phyloP scores from a whole-genome alignment of 2,113 vertebrate species.

The Cochlearius cochlearius region DNA sequence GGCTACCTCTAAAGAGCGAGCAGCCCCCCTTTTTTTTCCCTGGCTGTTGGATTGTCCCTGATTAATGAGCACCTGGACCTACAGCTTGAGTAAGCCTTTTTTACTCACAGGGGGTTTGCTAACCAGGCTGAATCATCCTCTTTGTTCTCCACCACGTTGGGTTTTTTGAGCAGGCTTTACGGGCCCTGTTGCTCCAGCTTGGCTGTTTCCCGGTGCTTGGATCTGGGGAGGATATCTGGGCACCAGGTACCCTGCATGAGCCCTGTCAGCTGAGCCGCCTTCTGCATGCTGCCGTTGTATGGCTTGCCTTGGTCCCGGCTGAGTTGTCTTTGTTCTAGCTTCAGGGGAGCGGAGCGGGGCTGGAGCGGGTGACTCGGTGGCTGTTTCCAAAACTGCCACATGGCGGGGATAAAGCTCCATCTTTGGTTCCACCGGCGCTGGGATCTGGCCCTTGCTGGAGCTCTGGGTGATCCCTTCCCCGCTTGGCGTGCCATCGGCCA shows the following conservation, averaged over 20 bases:
- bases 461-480: neutral
- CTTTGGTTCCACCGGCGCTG: rapidly evolving
- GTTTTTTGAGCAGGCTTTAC: neutral
- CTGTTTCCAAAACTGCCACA: neutral
- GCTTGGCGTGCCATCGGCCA: neutral
- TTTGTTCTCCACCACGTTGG: neutral
- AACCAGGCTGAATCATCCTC: neutral
- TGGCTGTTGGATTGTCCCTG: neutral
- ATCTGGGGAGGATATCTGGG: neutral
- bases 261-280: neutral
- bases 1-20: neutral
- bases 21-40: neutral
- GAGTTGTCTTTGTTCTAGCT: neutral
- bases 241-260: neutral
- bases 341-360: neutral
- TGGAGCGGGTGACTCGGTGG: neutral
- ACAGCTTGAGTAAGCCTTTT: neutral
- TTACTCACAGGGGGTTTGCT: neutral
- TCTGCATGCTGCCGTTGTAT: neutral
- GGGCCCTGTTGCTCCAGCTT: neutral
- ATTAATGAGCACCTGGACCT: neutral
- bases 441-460: neutral
- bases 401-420: neutral
- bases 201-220: neutral
- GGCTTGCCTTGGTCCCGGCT: neutral